Evolutionary conservation across 1,140 invertebrate species (phyloP).

Genomic region (Berghia stephanieae): DNA sequence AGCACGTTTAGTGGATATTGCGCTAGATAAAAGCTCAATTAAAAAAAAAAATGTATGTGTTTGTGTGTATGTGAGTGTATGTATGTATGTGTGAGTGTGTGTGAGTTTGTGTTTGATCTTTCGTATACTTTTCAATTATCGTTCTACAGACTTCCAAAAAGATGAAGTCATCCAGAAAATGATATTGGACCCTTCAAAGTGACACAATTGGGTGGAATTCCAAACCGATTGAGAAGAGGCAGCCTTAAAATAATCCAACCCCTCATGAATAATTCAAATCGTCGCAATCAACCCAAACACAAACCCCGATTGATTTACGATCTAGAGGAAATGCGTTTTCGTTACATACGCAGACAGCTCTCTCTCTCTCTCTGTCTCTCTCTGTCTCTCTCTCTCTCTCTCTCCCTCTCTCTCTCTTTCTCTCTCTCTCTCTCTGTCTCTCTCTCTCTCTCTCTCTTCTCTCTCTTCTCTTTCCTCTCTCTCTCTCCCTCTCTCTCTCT

Average conservation of each 20-base stretch:
- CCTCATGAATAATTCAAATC: background rate
- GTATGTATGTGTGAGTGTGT: too few species aligned
- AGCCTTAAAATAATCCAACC: background rate
- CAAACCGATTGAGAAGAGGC: background rate
- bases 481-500: background rate
- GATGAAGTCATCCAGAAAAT: too few species aligned
- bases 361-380: background rate
- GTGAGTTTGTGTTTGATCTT: too few species aligned
- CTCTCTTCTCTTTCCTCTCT: background rate
- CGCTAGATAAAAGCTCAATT: too few species aligned
- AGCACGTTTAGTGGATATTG: too few species aligned
- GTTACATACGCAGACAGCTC: background rate
- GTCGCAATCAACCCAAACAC: background rate
- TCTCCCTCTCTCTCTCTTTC: background rate
- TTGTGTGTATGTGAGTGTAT: too few species aligned
- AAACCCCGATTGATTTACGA: background rate
- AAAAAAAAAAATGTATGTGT: too few species aligned
- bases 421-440: background rate
- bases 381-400: background rate
- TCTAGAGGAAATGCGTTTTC: background rate
- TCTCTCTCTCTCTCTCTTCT: background rate
- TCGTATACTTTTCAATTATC: too few species aligned
- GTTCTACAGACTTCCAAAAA: too few species aligned
- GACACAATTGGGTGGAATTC: too few species aligned
- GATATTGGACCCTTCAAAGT: too few species aligned